phyloP scores from a whole-genome alignment of 2,888 invertebrate genomes.

The Lasioglossum vierecki region DNA sequence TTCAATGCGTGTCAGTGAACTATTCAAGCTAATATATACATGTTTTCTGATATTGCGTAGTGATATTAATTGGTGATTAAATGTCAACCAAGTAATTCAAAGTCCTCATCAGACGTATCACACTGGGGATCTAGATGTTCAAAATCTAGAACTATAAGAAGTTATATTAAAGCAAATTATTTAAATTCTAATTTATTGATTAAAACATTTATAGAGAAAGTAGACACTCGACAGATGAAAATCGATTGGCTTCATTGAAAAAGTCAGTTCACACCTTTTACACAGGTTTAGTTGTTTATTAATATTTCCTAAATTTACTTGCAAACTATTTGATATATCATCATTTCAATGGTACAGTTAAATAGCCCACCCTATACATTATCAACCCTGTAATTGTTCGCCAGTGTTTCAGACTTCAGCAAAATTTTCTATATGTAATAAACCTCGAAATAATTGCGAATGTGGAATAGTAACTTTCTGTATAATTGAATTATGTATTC shows the following conservation, averaged over 20 bases:
- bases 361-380: neutral
- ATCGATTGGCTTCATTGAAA: neutral
- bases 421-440: neutral
- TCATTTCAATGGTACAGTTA: neutral
- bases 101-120: conserved; percentile 92
- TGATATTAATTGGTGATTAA: conserved; percentile 40
- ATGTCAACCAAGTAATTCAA: conserved; percentile 90
- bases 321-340: neutral
- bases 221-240: neutral
- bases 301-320: neutral
- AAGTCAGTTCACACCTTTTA: neutral
- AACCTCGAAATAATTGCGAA: neutral
- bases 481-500: neutral
- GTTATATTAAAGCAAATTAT: conserved; percentile 31
- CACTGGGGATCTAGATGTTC: conserved; percentile 87
- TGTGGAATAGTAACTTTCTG: neutral
- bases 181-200: conserved; percentile 10
- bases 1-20: conserved; percentile 34
- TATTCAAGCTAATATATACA: conserved; percentile 44
- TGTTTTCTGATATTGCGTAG: conserved; percentile 40
- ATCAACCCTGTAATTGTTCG: neutral
- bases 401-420: neutral
- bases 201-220: neutral
- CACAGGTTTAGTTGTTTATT: neutral
- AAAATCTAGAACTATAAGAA: conserved; percentile 85